These are phyloP conservation scores for Cyanocitta stelleri DNA, from an alignment of 2,113 vertebrate species.

Conservation along the genomic window DNA sequence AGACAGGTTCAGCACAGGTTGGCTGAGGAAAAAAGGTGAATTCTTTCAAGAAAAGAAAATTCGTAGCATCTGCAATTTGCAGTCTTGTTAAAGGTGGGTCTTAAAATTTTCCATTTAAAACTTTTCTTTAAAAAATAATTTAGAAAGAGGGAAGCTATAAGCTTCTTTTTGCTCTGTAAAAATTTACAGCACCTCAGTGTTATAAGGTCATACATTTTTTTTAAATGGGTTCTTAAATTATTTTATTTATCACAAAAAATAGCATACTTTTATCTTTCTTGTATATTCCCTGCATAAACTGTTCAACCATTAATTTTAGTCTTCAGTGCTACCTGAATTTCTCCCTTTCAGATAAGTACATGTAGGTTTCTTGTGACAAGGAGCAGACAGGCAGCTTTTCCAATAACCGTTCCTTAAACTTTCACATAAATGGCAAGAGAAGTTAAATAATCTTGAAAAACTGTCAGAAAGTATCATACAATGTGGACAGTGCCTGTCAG, in stretches of 20 bases:
- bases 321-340: background rate
- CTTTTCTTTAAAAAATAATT: background rate
- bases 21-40: background rate
- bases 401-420: background rate
- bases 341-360: background rate
- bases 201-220: background rate
- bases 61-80: background rate
- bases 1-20: background rate
- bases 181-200: background rate
- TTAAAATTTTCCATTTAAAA: background rate
- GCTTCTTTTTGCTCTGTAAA: background rate
- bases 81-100: background rate
- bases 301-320: background rate
- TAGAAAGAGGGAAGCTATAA: background rate
- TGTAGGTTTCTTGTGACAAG: background rate
- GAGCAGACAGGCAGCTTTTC: background rate
- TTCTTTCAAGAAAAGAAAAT: background rate
- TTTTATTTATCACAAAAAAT: background rate
- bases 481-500: background rate
- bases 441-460: constrained; percentile 25
- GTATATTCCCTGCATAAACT: background rate
- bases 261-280: background rate
- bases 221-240: background rate
- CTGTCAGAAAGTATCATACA: background rate
- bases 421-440: background rate